Base-by-base conservation (phyloP, 1,140 invertebrate species). In the Saxidomus purpurata region DNA sequence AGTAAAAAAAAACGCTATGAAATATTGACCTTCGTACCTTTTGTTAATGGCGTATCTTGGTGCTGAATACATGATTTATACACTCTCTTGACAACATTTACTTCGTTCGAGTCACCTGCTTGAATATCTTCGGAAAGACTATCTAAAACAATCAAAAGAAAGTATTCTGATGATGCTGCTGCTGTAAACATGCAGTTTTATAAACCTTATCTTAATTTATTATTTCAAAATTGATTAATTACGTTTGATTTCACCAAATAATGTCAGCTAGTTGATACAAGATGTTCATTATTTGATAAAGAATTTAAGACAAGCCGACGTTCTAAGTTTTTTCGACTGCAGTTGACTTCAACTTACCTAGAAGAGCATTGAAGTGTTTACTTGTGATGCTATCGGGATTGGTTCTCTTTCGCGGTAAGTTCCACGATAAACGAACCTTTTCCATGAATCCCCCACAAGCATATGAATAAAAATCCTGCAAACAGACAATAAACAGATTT, bases 391-490 rank as follows among this genome's bases (percentile, higher is more conserved):
- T 47, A 63, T 87, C 84, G 19, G 84, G 84, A 47, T 87, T 28
- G 22, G 28, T 74, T 61, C 84, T 71, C 40, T 87, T 87, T n/a
- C 84, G n/a, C 47, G 84, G 69, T 28, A 52, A 77, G 3, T 76
- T 87, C 84, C 84, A 87, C 0, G 84, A 87, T n/a, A 87, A 52
- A 31, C 52, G 71, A 22, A 63, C 52, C 25, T 47, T 61, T 13
- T 36, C 34, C 74, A 47, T 55, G n/a, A 61, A 87, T 13, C 84
- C 84, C 19, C 84, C 84, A 67, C 84, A 87, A 1, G 84, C 84
- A 63, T 55, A 87, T 17, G 49, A 55, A 49, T 87, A 87, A 77
- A 87, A 87, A n/a, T 87, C 84, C 84, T 87, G 55, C 11, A 79
- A 87, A 34, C 22, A 80, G 34, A 19, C 76, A 77, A 0, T 15